These are phyloP conservation scores for Drosophila nigritarsus DNA, from an alignment of 2,888 invertebrate genomes.

Conservation along the genomic window DNA sequence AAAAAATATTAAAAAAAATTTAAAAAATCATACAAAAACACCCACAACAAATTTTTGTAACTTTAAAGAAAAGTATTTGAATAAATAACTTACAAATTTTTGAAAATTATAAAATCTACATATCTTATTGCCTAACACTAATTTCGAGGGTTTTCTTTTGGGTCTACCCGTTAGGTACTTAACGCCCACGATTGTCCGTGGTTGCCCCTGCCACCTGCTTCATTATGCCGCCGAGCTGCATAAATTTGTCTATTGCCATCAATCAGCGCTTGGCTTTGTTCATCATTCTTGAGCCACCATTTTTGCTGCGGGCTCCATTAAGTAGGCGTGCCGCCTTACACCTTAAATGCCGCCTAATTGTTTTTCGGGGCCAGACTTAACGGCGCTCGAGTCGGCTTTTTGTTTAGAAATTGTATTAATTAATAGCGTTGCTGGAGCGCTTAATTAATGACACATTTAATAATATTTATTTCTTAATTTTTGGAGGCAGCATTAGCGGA, in stretches of 20 bases:
- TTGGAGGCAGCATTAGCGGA: conserved; percentile 49
- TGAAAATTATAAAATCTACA: conserved; percentile 45
- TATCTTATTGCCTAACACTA: neutral
- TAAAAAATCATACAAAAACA: conserved; percentile 26
- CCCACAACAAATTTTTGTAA: conserved; percentile 65
- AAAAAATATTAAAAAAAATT: conserved; percentile 15
- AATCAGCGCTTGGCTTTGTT: conserved; percentile 59
- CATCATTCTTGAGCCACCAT: conserved; percentile 43
- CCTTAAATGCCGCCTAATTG: conserved; percentile 74
- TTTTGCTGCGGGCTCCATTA: conserved; percentile 38
- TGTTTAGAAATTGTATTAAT: conserved; percentile 64
- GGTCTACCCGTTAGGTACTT: conserved; percentile 4
- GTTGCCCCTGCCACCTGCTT: conserved; percentile 30
- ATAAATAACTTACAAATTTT: conserved; percentile 74
- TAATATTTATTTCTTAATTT: conserved; percentile 73
- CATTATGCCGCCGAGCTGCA: conserved; percentile 34
- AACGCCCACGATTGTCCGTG: conserved; percentile 25
- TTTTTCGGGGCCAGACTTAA: conserved; percentile 55
- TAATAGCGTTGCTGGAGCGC: conserved; percentile 56
- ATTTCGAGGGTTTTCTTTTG: neutral
- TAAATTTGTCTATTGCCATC: conserved; percentile 62
- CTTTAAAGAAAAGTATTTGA: conserved; percentile 63
- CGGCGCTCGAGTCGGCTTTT: conserved; percentile 54
- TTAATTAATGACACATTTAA: conserved; percentile 70
- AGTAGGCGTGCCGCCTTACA: conserved; percentile 66